Percentiles rank a stretch among this genome's conserved stretches.
Evolutionary conservation across 2,797 vertebrate genomes (phyloP).

Genomic region (Chelon labrosus): DNA sequence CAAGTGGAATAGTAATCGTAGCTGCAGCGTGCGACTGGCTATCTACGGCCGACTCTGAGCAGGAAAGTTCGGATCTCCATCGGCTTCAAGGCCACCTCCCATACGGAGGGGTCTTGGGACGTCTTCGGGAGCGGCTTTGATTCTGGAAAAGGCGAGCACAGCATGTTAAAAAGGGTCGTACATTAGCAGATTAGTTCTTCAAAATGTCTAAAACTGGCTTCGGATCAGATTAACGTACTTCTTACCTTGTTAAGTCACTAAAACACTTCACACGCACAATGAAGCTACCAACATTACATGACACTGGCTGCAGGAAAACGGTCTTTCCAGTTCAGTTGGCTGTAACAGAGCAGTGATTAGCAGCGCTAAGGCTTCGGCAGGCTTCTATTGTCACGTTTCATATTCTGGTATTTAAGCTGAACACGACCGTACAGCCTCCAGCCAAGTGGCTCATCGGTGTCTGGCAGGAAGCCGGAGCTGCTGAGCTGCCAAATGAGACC

Average conservation of each 20-base stretch:
- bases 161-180: background rate
- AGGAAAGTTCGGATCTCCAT: slow-evolving; percentile 88
- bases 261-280: background rate
- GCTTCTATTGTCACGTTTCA: background rate
- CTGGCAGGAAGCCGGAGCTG: slow-evolving; percentile 6
- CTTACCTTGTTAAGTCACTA: background rate
- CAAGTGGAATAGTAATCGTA: background rate
- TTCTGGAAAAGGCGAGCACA: slow-evolving; percentile 38
- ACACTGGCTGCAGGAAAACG: slow-evolving; percentile 22
- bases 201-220: background rate
- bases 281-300: slow-evolving; percentile 12
- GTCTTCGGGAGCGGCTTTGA: slow-evolving; percentile 44
- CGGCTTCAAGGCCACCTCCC: slow-evolving; percentile 82
- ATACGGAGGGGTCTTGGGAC: slow-evolving; percentile 58
- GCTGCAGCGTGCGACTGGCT: slow-evolving; percentile 11
- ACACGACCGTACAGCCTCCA: background rate
- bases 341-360: slow-evolving; percentile 25
- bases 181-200: background rate
- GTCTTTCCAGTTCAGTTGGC: slow-evolving; percentile 48
- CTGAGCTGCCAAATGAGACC: background rate
- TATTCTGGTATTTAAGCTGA: background rate
- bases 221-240: too few relatives aligned
- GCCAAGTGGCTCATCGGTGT: background rate
- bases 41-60: slow-evolving; percentile 68
- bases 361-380: background rate